phyloP scores from a whole-genome alignment of 2,113 vertebrate genomes.

The rat (Rattus norvegicus) region DNA sequence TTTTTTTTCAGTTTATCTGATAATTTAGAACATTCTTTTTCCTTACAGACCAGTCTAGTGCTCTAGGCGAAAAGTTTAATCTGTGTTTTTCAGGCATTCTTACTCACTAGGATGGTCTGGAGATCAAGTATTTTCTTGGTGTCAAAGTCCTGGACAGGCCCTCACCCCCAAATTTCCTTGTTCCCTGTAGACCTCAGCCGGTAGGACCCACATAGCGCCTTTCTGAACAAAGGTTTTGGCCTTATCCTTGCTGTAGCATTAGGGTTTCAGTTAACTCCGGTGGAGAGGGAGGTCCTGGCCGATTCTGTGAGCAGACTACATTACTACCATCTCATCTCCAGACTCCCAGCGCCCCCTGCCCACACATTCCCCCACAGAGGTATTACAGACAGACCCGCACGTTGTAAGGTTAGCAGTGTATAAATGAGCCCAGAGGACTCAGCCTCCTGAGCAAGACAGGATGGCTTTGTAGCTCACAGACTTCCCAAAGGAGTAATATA shows the following conservation, averaged over 20 bases:
- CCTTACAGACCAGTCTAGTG: not conserved
- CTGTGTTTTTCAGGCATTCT: not conserved
- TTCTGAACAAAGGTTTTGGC: not conserved
- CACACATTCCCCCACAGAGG: no score
- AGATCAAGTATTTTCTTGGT: not conserved
- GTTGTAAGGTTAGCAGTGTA: no score
- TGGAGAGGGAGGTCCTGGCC: not conserved
- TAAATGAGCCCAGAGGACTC: not conserved
- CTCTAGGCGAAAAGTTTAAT: not conserved
- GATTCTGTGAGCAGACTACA: not conserved
- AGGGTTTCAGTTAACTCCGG: not conserved
- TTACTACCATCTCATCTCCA: not conserved
- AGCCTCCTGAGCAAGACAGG: not conserved
- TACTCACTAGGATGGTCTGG: not conserved
- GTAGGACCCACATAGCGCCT: not conserved
- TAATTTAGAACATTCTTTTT: not conserved
- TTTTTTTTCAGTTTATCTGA: not conserved
- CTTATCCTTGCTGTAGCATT: not conserved
- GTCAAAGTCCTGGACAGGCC: not conserved
- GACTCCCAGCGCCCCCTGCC: not conserved
- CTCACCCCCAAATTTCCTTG: not conserved
- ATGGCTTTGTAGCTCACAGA: not conserved
- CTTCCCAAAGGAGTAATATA: not conserved
- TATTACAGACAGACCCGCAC: not conserved
- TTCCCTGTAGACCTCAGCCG: not conserved